phyloP scores from a whole-genome alignment of 2,113 vertebrate species.

The Hassar affinis region DNA sequence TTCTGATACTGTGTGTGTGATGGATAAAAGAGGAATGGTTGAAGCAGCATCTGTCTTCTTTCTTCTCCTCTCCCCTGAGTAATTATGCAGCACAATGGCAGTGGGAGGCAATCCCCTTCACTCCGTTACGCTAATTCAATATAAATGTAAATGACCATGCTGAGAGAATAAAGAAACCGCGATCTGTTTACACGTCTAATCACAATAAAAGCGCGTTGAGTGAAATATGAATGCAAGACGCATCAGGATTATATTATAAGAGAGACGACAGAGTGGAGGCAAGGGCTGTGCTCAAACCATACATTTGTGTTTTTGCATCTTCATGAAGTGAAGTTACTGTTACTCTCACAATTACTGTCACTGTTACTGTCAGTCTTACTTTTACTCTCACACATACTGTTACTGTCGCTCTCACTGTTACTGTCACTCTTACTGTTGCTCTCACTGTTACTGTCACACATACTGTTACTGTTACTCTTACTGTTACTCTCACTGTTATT shows the following conservation, averaged over 20 bases:
- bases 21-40: neutral
- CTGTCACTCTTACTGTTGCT: neutral
- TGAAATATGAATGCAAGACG: slow-evolving; percentile 60
- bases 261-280: slow-evolving; percentile 36
- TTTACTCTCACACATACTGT: neutral
- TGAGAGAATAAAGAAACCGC: slow-evolving; percentile 76
- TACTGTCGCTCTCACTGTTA: neutral
- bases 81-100: slow-evolving; percentile 78
- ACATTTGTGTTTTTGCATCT: neutral
- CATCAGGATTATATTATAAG: slow-evolving; percentile 54
- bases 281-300: slow-evolving; percentile 55
- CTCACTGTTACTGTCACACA: too few relatives aligned
- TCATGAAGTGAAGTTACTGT: neutral
- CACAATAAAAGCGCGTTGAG: slow-evolving; percentile 69
- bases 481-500: neutral
- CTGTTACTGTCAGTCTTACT: neutral
- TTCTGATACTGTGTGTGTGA: neutral
- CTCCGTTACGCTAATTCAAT: slow-evolving; percentile 73
- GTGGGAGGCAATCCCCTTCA: slow-evolving; percentile 70
- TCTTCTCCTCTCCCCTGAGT: slow-evolving; percentile 68
- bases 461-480: neutral
- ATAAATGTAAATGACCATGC: slow-evolving; percentile 80
- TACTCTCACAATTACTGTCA: neutral
- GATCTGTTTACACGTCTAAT: slow-evolving; percentile 80
- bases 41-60: slow-evolving; percentile 46